Base-by-base conservation (phyloP, 30 jellyfish, hydroid and myxozoan species). In the Aurelia coerulea region DNA sequence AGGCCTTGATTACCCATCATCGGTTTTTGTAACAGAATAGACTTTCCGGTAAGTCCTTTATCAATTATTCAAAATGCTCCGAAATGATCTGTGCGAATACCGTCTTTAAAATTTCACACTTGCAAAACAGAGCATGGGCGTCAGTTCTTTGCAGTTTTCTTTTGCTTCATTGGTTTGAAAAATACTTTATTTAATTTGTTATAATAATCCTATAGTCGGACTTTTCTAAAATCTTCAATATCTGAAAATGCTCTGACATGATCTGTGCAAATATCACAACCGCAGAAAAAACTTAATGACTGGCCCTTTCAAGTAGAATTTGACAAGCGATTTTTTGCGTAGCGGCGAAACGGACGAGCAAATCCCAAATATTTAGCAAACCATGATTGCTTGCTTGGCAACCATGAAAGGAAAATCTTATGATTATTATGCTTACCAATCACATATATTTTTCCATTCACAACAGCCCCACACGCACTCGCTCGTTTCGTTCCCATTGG, bases 401-500 rank as follows among this genome's bases (percentile, higher is more conserved):
- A 9, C 11, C 8, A 7, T 5, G 6, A 1, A 6, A 9, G 8
- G 56, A 46, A 2, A 46, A 46, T 46, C 56, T 46, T 5, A 19
- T 18, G 35, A 10, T 31, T 14, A 42, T 59, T 14, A 42, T 59
- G 62, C 98, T 52, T 83, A 95, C 99, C 99, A 33, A 95, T 84
- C 66, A 95, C 97, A 76, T 65, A 95, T 7, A 95, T 95, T 50
- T 83, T 89, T 56, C 94, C 97, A 79, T 85, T 89, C 65, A 95
- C 97, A 63, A 88, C 97, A 1, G 97, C 97, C 56, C 99, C 97
- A 81, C 99, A 95, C 41, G 99, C 99, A 81, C 99, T 95, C 31
- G 99, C 99, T n/a, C 99, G 92, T 81, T 90, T 84, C 34, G 98
- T 90, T 64, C 72, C 63, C 99, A 95, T 89, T 46, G 97, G 93